Evolutionary conservation across 2,797 vertebrate genomes (phyloP).

Genomic region (Parambassis ranga): DNA sequence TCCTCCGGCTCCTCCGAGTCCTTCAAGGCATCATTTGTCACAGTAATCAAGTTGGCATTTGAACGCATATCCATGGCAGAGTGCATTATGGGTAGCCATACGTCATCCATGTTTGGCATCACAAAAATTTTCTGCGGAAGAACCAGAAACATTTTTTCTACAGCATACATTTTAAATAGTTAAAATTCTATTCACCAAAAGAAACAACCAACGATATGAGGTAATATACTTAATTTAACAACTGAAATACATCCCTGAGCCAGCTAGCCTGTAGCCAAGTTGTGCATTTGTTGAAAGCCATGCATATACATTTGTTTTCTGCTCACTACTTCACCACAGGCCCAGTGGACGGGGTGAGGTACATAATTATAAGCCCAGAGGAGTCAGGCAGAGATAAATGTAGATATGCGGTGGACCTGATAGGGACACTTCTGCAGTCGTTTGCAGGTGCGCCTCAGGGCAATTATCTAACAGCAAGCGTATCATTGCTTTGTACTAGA

Average conservation of each 20-base stretch:
- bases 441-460: constrained; percentile 46
- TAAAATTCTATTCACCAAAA: no score
- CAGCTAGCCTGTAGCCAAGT: neutral
- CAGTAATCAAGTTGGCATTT: constrained; percentile 70
- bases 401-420: constrained; percentile 42
- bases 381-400: constrained; percentile 49
- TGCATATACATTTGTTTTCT: constrained; percentile 24
- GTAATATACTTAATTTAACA: no score
- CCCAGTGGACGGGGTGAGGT: neutral
- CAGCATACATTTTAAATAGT: no score
- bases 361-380: constrained; percentile 39
- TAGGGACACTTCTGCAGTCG: constrained; percentile 22
- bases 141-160: no score
- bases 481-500: constrained; percentile 48
- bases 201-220: neutral
- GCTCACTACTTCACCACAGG: constrained; percentile 35
- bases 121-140: constrained; percentile 95
- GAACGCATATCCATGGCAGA: constrained; percentile 96
- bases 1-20: no score
- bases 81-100: constrained; percentile 98
- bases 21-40: constrained; percentile 82
- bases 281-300: constrained; percentile 9
- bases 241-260: neutral
- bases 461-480: constrained; percentile 26
- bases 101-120: constrained; percentile 99